Evolutionary conservation across 2,888 invertebrate species (phyloP).

Genomic region (Rotaria macrura): DNA sequence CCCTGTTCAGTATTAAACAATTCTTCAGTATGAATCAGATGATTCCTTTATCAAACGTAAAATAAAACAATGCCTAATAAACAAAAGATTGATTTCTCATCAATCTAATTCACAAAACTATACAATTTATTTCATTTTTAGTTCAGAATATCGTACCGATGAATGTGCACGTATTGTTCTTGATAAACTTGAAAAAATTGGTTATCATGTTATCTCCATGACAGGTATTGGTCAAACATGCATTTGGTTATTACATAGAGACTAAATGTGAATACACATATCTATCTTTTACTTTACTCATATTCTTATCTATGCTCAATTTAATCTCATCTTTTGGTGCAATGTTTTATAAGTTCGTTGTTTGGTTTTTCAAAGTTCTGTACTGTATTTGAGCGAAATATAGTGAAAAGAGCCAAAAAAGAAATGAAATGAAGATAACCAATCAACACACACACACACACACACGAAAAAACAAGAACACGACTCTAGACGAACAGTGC

Average conservation of each 20-base stretch:
- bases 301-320: neutral
- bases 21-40: too few relatives aligned
- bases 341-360: neutral
- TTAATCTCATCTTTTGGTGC: neutral
- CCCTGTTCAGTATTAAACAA: too few relatives aligned
- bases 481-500: neutral
- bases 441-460: neutral
- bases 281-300: neutral
- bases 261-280: neutral
- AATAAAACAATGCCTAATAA: too few relatives aligned
- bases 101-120: too few relatives aligned
- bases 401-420: neutral
- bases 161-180: constrained; percentile 50
- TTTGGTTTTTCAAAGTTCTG: neutral
- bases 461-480: neutral
- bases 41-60: too few relatives aligned
- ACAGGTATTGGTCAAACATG: constrained; percentile 53
- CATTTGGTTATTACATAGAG: constrained; percentile 52
- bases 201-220: constrained; percentile 49
- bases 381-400: constrained; percentile 8
- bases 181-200: constrained; percentile 49
- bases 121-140: too few relatives aligned
- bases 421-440: neutral
- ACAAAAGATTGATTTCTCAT: too few relatives aligned
- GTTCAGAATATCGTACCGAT: constrained; percentile 45